Conservation (phyloP, 1,140 invertebrate genomes). For the Adoxophyes honmai region DNA sequence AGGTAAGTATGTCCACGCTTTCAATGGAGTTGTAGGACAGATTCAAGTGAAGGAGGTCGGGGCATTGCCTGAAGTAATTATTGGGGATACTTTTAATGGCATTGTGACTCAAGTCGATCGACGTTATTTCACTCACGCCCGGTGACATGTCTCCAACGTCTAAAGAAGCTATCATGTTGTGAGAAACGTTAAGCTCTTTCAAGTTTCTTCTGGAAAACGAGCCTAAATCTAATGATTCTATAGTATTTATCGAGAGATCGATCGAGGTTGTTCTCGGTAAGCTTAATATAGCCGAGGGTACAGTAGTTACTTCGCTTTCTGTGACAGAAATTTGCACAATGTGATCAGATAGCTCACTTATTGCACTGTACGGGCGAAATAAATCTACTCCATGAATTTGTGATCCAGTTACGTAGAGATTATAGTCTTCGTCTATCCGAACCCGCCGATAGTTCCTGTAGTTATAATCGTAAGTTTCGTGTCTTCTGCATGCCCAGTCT, state of each 20-base stretch:
- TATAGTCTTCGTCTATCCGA: background rate
- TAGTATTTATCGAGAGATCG: background rate
- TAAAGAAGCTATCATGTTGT: background rate
- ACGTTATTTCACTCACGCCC: background rate
- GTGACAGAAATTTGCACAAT: background rate
- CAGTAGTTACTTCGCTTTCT: background rate
- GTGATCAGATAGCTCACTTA: background rate
- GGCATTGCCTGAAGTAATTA: conserved; percentile 6
- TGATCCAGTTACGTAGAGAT: background rate
- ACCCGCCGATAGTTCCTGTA: background rate
- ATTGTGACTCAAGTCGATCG: conserved; percentile 7
- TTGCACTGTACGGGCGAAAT: background rate
- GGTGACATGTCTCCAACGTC: background rate
- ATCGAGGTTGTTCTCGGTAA: background rate
- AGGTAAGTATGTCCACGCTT: background rate
- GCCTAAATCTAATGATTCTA: conserved; percentile 2
- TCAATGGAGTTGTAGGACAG: background rate
- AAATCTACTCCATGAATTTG: background rate
- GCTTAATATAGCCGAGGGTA: background rate
- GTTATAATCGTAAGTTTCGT: background rate
- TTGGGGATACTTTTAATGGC: background rate
- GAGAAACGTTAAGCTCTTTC: background rate
- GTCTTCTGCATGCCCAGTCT: background rate
- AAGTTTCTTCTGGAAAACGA: background rate
- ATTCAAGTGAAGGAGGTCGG: background rate